These are phyloP conservation scores for Moxostoma hubbsi DNA, from an alignment of 2,797 vertebrate genomes.

Conservation along the genomic window DNA sequence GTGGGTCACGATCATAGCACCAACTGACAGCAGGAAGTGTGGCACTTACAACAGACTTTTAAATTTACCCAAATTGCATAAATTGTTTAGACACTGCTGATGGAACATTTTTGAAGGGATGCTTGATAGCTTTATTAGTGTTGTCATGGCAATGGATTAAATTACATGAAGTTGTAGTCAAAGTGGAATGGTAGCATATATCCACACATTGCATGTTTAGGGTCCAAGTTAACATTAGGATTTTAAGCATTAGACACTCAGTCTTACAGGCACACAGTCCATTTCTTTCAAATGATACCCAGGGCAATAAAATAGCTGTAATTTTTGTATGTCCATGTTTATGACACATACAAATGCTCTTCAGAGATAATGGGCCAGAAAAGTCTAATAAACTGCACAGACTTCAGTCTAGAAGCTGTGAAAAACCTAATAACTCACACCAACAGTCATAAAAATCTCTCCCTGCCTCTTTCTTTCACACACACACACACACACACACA, in stretches of 20 bases:
- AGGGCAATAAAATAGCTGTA: neutral
- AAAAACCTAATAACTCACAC: slow-evolving; percentile 11
- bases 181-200: too few species aligned
- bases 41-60: too few species aligned
- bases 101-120: too few species aligned
- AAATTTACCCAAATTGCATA: too few species aligned
- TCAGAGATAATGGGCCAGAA: neutral
- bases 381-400: neutral
- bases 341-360: neutral
- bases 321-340: neutral
- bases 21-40: too few species aligned
- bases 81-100: too few species aligned
- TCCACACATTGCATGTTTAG: too few species aligned
- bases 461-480: neutral
- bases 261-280: neutral
- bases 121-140: too few species aligned
- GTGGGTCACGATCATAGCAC: too few species aligned
- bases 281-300: neutral
- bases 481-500: neutral
- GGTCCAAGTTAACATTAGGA: too few species aligned
- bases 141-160: too few species aligned
- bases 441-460: neutral
- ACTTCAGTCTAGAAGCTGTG: slow-evolving; percentile 5
- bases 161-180: too few species aligned
- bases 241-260: neutral